Evolutionary conservation across 1,140 invertebrate species (phyloP).

Genomic region (Trichomalopsis sarcophagae): DNA sequence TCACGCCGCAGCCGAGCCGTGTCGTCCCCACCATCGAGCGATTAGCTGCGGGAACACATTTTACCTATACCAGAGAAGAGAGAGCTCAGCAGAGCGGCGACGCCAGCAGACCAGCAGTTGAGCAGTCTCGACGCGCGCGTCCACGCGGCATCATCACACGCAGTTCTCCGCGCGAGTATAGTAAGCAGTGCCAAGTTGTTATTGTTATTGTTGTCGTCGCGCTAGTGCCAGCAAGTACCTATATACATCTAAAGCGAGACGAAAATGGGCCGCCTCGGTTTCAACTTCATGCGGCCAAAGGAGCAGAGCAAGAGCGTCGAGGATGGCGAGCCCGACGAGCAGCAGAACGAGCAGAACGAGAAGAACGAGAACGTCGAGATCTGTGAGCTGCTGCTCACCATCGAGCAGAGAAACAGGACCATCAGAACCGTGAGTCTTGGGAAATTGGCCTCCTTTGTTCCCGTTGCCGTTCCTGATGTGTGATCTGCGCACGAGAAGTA

Average conservation of each 20-base stretch:
- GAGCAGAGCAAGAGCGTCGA: constrained; percentile 5
- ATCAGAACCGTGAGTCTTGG: constrained; percentile 3
- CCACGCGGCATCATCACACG: neutral
- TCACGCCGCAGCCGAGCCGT: too few species aligned
- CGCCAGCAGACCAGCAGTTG: too few species aligned
- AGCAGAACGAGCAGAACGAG: constrained; percentile 33
- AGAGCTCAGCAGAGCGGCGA: neutral
- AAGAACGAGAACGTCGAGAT: constrained; percentile 33
- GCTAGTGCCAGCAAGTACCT: too few species aligned
- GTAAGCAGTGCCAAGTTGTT: neutral
- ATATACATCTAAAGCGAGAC: neutral
- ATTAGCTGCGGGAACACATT: neutral
- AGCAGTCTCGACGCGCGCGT: neutral
- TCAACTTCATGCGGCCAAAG: constrained; percentile 32
- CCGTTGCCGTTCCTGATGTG: neutral
- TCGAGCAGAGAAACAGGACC: neutral
- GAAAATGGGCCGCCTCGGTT: constrained; percentile 36
- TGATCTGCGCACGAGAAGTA: too few species aligned
- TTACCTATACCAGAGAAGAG: neutral
- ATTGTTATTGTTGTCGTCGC: neutral
- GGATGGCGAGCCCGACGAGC: neutral
- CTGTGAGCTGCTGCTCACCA: constrained; percentile 13
- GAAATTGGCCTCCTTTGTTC: neutral
- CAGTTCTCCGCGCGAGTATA: too few species aligned
- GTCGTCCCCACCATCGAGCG: neutral